A percentile compares a stretch with the other conserved stretches of the same genome.
Conservation (phyloP, 1,140 invertebrate species). For the Artemia franciscana region DNA sequence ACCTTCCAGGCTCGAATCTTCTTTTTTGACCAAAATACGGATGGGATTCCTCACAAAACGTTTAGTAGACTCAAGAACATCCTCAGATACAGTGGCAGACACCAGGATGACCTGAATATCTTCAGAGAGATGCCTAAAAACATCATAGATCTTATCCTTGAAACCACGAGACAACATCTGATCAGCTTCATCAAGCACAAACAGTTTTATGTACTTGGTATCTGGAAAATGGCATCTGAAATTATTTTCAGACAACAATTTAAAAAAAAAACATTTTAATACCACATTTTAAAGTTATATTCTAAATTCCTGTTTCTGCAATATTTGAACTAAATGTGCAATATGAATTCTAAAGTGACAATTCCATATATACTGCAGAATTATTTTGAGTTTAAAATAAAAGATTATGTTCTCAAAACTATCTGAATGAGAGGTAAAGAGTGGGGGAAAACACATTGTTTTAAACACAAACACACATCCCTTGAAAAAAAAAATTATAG, state of each 20-base stretch:
- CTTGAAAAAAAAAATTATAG: too few relatives aligned
- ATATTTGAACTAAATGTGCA: neutral
- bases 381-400: too few relatives aligned
- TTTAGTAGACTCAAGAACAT: slow-evolving; percentile 90
- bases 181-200: slow-evolving; percentile 97
- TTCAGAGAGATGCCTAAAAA: slow-evolving; percentile 68
- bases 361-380: too few relatives aligned
- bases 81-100: slow-evolving; percentile 89
- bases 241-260: neutral
- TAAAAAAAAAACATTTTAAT: neutral
- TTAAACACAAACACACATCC: too few relatives aligned
- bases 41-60: slow-evolving; percentile 93
- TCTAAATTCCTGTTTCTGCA: neutral
- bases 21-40: slow-evolving; percentile 90
- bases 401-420: too few relatives aligned
- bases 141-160: slow-evolving; percentile 98
- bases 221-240: slow-evolving; percentile 14
- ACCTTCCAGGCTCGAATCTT: slow-evolving; percentile 94
- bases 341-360: too few relatives aligned
- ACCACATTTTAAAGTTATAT: slow-evolving; percentile 1
- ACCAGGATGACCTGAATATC: slow-evolving; percentile 90
- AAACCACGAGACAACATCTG: slow-evolving; percentile 99
- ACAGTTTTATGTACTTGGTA: slow-evolving; percentile 74
- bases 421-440: too few relatives aligned
- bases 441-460: too few relatives aligned